phyloP scores from a whole-genome alignment of 2,113 vertebrate species.

The Oreochromis aureus region DNA sequence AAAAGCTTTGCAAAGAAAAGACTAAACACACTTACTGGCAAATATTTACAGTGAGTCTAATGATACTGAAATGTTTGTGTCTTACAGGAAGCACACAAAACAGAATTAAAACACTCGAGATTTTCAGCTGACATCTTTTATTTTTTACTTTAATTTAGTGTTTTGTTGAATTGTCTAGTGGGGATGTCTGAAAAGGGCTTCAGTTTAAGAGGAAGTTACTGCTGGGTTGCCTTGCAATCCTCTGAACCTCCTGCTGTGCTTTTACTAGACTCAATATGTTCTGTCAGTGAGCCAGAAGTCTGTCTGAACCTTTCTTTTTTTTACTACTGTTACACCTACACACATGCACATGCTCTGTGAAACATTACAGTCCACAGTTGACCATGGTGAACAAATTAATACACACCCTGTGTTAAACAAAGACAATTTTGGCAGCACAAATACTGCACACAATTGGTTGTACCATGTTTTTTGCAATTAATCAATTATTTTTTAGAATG shows the following conservation, averaged over 20 bases:
- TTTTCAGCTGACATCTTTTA: not conserved
- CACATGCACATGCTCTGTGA: not conserved
- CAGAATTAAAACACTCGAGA: not conserved
- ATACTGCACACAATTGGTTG: not conserved
- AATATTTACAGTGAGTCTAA: not conserved
- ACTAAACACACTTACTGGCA: not conserved
- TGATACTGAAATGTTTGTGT: not conserved
- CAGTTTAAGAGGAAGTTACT: slow-evolving; percentile 29
- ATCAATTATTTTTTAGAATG: not conserved
- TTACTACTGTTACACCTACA: slow-evolving; percentile 4
- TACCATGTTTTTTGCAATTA: not conserved
- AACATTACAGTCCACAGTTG: not conserved
- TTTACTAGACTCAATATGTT: slow-evolving; percentile 42
- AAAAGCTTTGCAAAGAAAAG: not conserved
- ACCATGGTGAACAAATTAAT: not conserved
- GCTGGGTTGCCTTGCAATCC: slow-evolving; percentile 1
- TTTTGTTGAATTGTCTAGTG: not conserved
- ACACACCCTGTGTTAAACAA: not conserved
- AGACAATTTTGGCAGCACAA: not conserved
- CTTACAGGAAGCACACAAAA: not conserved
- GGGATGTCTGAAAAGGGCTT: not conserved
- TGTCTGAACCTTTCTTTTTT: not conserved
- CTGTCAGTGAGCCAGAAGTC: slow-evolving; percentile 37
- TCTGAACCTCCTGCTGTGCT: slow-evolving; percentile 14
- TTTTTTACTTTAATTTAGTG: not conserved